Evolutionary conservation across 2,797 vertebrate species (phyloP).

Genomic region (Phrynocephalus forsythii): DNA sequence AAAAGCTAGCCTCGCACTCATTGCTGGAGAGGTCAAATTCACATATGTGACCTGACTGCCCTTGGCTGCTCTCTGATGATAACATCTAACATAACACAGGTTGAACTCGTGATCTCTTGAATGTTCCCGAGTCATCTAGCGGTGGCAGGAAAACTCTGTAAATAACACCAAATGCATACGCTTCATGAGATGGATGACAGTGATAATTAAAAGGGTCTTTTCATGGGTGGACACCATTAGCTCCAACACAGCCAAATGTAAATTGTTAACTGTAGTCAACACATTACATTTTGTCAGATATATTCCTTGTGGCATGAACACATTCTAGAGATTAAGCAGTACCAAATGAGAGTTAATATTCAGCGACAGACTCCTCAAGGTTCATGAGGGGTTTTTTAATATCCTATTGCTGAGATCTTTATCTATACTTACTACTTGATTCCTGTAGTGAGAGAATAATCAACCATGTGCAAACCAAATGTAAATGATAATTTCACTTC

Average conservation of each 20-base stretch:
- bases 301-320: constrained; percentile 76
- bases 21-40: constrained; percentile 49
- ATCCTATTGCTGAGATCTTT: constrained; percentile 42
- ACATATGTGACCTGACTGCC: constrained; percentile 33
- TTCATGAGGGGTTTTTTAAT: constrained; percentile 67
- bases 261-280: constrained; percentile 68
- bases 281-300: constrained; percentile 70
- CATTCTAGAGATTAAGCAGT: constrained; percentile 74
- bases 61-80: constrained; percentile 42
- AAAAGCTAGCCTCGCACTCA: constrained; percentile 32
- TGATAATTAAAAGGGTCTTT: constrained; percentile 72
- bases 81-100: constrained; percentile 39
- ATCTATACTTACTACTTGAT: background rate
- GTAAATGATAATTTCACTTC: background rate
- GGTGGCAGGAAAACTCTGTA: constrained; percentile 56
- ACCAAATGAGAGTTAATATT: constrained; percentile 77
- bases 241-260: constrained; percentile 65
- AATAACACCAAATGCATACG: constrained; percentile 42
- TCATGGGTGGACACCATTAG: constrained; percentile 54
- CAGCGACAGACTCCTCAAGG: constrained; percentile 66
- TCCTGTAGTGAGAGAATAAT: constrained; percentile 35
- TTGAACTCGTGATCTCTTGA: constrained; percentile 44
- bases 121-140: constrained; percentile 54
- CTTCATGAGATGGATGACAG: constrained; percentile 66
- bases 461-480: background rate